Conservation (phyloP, 1,140 invertebrate genomes). For the Drosophila fuyamai region DNA sequence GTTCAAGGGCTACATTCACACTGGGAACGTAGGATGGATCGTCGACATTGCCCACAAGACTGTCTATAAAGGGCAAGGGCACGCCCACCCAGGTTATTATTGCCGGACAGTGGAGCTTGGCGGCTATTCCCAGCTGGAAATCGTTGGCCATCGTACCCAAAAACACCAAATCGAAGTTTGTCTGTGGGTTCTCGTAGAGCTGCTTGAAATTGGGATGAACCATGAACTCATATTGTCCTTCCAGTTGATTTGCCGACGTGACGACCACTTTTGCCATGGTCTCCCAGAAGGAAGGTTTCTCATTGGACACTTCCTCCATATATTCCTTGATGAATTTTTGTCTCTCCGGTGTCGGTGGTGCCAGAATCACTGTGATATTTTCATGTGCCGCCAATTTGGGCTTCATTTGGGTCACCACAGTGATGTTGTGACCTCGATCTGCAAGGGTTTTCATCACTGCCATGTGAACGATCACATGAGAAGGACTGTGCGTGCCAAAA, state of each 20-base stretch:
- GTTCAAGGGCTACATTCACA: constrained; percentile 23
- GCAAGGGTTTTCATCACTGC: constrained; percentile 65
- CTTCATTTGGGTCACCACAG: constrained; percentile 56
- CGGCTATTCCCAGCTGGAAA: constrained; percentile 67
- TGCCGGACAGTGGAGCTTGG: constrained; percentile 60
- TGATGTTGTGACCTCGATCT: constrained; percentile 73
- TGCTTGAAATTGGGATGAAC: constrained; percentile 49
- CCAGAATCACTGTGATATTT: constrained; percentile 59
- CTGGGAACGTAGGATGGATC: constrained; percentile 59
- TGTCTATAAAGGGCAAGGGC: constrained; percentile 30
- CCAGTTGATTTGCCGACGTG: constrained; percentile 12
- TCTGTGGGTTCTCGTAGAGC: constrained; percentile 53
- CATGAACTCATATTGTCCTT: constrained; percentile 52
- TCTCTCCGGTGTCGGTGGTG: constrained; percentile 40
- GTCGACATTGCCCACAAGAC: constrained; percentile 54
- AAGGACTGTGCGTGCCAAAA: constrained; percentile 67
- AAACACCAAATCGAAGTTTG: constrained; percentile 70
- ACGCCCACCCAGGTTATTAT: constrained; percentile 59
- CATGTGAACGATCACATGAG: constrained; percentile 78
- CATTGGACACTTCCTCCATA: constrained; percentile 27
- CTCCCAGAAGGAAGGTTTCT: constrained; percentile 27
- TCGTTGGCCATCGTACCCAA: constrained; percentile 66
- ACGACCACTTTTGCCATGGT: constrained; percentile 10
- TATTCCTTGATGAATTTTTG: constrained; percentile 19
- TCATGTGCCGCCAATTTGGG: constrained; percentile 52